Evolutionary conservation across 2,888 invertebrate species (phyloP), one percentile per base, ranked within the genome.

Genomic region (Tholera decimalis): DNA sequence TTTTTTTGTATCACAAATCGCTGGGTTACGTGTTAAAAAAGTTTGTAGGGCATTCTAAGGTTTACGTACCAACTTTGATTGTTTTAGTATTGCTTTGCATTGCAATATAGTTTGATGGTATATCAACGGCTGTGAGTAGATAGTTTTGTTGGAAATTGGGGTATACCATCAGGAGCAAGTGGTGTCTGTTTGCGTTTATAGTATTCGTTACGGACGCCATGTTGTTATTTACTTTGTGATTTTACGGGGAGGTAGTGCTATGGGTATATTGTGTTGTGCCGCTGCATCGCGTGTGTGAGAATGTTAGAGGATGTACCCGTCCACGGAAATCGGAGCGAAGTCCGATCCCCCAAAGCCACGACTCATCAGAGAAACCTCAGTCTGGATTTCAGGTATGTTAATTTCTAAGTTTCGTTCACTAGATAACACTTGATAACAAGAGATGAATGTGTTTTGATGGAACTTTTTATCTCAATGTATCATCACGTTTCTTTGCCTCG

Each of bases 291-390:
- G 90, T 88, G 89, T 86, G 90, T 92, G 93, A 96, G 91, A 86
- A 96, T 96, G 96, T 93, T 95, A 91, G 96, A 96, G 90, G 93
- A 95, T 95, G 96, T 95, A 75, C 96, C 96, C 78, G 91, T 95
- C 77, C 95, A 95, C 87, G 95, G 94, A 84, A 92, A 91, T 88
- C 91, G 93, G 71, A 90, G 91, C 84, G 94, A 94, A 84, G 85
- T 89, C 84, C 91, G 88, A 82, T 89, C 79, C 72, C 67, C 90
- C 28, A 94, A 93, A 83, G 85, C 90, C 75, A 86, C 96, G 69
- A 93, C 95, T 58, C 98, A 98, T 94, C 98, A 98, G 93, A 97
- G 98, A 90, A 98, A 98, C 94, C 97, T 98, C 88, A 98, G 98
- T 90, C 96, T 98, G 91, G 98, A 98, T 93, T 98, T 98, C 93